Evolutionary conservation across 2,888 invertebrate genomes (phyloP).

Genomic region (Drosophila parthenogenetica): DNA sequence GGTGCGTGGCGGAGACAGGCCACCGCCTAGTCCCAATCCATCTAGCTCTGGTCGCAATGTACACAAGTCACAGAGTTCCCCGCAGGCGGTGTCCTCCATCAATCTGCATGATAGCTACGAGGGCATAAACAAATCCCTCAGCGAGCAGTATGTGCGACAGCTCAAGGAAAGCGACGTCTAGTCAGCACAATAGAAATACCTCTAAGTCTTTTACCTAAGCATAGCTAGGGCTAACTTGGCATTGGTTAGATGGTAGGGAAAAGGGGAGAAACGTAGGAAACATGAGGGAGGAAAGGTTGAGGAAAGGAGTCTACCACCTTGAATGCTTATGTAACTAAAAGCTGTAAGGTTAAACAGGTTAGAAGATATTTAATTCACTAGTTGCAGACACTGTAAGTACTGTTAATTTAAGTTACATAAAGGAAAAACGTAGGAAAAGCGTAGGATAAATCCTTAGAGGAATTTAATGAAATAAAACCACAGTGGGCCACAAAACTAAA

Average conservation of each 20-base stretch:
- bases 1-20: constrained; percentile 43
- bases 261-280: not conserved
- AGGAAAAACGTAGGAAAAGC: too few species aligned
- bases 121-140: constrained; percentile 82
- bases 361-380: too few species aligned
- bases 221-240: constrained; percentile 1
- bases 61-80: constrained; percentile 83
- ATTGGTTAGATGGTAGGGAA: constrained; percentile 4
- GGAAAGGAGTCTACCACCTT: too few species aligned
- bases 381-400: too few species aligned
- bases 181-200: constrained; percentile 49
- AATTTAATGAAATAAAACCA: too few species aligned
- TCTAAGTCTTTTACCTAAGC: constrained; percentile 46
- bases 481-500: too few species aligned
- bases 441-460: too few species aligned
- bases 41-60: constrained; percentile 53
- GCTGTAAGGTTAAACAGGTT: too few species aligned
- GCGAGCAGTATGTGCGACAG: constrained; percentile 82
- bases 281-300: too few species aligned
- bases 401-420: too few species aligned
- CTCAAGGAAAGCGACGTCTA: constrained; percentile 83
- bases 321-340: too few species aligned
- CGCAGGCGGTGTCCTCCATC: constrained; percentile 67
- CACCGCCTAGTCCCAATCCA: constrained; percentile 56
- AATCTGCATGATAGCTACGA: constrained; percentile 56